A percentile compares a stretch with the other conserved stretches of the same genome.
Evolutionary conservation across 2,113 vertebrate species (phyloP).

Genomic region (Solea senegalensis): DNA sequence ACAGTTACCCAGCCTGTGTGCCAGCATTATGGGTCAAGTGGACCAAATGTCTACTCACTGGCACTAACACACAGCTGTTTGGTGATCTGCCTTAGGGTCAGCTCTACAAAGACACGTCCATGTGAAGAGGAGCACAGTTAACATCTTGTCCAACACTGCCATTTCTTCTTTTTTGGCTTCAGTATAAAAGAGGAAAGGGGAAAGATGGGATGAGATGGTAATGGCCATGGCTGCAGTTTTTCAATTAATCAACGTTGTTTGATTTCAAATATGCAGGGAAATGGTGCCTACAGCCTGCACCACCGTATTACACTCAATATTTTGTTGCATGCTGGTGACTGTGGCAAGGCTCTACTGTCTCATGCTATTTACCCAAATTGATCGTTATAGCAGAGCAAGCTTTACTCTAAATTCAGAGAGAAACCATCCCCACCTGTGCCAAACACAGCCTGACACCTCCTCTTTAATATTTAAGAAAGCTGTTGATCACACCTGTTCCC

Average conservation of each 20-base stretch:
- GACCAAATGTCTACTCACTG: slow-evolving; percentile 72
- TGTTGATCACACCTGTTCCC: slow-evolving; percentile 75
- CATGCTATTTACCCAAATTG: slow-evolving; percentile 47
- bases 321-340: slow-evolving; percentile 2
- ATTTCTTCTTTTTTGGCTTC: slow-evolving; percentile 27
- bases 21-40: slow-evolving; percentile 74
- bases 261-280: slow-evolving; percentile 11
- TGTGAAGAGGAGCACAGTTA: slow-evolving; percentile 40
- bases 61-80: slow-evolving; percentile 74
- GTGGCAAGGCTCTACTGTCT: slow-evolving; percentile 15
- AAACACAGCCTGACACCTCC: slow-evolving; percentile 45
- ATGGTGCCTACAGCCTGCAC: background rate
- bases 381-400: slow-evolving; percentile 54
- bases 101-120: slow-evolving; percentile 41
- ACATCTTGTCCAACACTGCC: slow-evolving; percentile 51
- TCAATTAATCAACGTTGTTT: slow-evolving; percentile 17
- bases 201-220: slow-evolving; percentile 1
- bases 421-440: slow-evolving; percentile 20
- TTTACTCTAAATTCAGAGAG: slow-evolving; percentile 43
- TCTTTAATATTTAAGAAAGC: slow-evolving; percentile 65
- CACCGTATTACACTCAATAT: slow-evolving; percentile 35
- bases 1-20: slow-evolving; percentile 47
- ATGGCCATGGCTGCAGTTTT: slow-evolving; percentile 9
- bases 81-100: slow-evolving; percentile 71
- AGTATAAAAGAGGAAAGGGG: slow-evolving; percentile 17